These are phyloP conservation scores for Thalassarche chlororhynchos DNA, from an alignment of 2,113 vertebrate genomes.

Conservation along the genomic window DNA sequence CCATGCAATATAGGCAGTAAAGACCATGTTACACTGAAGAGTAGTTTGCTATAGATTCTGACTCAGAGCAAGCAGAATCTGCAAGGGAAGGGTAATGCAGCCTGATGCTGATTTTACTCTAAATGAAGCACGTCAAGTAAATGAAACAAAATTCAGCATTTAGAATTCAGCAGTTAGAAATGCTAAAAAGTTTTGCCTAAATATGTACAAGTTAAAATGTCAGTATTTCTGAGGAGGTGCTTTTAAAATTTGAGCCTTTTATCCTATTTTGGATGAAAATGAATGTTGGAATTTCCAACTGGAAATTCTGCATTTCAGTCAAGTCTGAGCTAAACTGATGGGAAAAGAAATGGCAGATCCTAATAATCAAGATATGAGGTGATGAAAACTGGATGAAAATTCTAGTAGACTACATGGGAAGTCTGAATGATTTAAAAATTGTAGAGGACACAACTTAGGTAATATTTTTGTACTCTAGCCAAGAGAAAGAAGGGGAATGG, in stretches of 20 bases:
- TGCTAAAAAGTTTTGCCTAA: not conserved
- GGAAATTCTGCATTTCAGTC: not conserved
- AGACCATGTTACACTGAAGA: not conserved
- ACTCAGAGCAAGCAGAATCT: not conserved
- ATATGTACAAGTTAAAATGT: not conserved
- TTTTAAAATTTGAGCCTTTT: not conserved
- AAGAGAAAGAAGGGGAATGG: not conserved
- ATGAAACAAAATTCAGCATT: not conserved
- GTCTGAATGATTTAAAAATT: constrained; percentile 9
- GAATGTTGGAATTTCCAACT: not conserved
- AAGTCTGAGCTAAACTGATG: not conserved
- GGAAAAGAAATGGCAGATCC: not conserved
- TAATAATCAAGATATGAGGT: not conserved
- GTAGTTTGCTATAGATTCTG: not conserved
- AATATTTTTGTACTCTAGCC: constrained; percentile 13
- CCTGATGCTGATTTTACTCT: not conserved
- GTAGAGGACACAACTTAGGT: not conserved
- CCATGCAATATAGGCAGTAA: not conserved
- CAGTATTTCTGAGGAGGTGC: not conserved
- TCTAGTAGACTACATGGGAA: not conserved
- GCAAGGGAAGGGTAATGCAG: not conserved
- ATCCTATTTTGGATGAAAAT: not conserved
- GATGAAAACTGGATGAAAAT: constrained; percentile 25
- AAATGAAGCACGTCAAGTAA: not conserved
- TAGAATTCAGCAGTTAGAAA: not conserved